These are phyloP conservation scores for Fregetta grallaria DNA, from an alignment of 2,113 vertebrate species.

Conservation along the genomic window DNA sequence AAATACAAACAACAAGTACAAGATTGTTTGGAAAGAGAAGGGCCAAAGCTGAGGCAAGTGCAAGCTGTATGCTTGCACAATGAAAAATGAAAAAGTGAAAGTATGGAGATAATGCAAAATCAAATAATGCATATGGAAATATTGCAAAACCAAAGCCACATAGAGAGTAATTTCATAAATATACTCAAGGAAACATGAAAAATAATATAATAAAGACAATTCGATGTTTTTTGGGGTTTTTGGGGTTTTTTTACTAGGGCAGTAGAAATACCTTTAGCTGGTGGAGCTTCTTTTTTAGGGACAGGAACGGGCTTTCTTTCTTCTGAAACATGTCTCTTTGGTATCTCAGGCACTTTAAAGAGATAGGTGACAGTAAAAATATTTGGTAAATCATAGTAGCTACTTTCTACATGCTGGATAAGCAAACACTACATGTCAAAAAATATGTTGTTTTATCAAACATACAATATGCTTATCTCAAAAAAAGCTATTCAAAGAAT, in stretches of 20 bases:
- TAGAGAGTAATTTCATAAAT: not conserved
- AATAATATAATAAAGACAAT: not conserved
- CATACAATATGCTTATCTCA: not conserved
- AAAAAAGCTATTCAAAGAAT: not conserved
- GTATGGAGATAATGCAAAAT: not conserved
- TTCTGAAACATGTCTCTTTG: constrained; percentile 73
- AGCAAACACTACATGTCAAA: not conserved
- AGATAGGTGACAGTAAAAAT: constrained; percentile 6
- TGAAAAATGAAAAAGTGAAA: not conserved
- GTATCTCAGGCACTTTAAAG: constrained; percentile 74
- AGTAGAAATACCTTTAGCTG: constrained; percentile 73
- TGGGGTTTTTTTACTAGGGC: not conserved
- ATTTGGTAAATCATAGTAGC: not conserved
- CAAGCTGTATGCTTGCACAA: too few species aligned
- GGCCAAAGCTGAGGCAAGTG: not conserved
- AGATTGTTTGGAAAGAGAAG: not conserved
- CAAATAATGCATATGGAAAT: not conserved
- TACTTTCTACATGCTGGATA: not conserved
- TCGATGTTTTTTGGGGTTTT: too few species aligned
- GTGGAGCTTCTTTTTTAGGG: constrained; percentile 69
- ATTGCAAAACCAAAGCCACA: not conserved
- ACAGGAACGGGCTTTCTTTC: constrained; percentile 68
- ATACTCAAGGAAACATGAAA: not conserved
- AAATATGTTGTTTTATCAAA: not conserved
- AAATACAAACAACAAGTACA: not conserved